Base-by-base conservation (phyloP, 2,888 invertebrate species). In the Parnassius glacialis region DNA sequence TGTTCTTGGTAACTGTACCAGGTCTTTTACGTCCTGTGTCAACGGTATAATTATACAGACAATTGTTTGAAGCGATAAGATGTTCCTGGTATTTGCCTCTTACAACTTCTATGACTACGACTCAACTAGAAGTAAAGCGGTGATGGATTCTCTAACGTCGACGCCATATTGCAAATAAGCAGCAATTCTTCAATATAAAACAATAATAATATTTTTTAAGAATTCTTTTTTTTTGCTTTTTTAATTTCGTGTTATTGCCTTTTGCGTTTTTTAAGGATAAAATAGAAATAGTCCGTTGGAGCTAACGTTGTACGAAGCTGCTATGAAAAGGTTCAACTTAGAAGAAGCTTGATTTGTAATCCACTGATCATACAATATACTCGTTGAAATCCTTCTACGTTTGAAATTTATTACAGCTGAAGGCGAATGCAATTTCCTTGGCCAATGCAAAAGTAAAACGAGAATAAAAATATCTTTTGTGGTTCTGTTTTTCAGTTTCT, bases 321-420 rank as follows among this genome's bases (percentile, higher is more conserved):
- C 25, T 25, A 44, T 44, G 44, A 12, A 45, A 12, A 55, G 10
- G 3, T 52, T 10, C 50, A 50, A 20, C 10, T 20, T 53, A 42
- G 53, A 42, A 13, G 42, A 20, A 55, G 45, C 55, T 45, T 55
- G 55, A 55, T 45, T 44, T 55, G 44, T 55, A 44, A 55, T 55
- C 44, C 25, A 55, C 45, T 20, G 44, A 20, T 45, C 55, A 44
- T 45, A 55, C 55, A 55, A 55, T 55, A 43, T 43, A 55, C 25
- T 54, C 54, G 44, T 54, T 45, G 55, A 55, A 13, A 44, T 53
- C n/a, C 52, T 16, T 13, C 25, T 13, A n/a, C 53, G 43, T 42
- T 13, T 53, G 13, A 48, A 34, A 9, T 41, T n/a, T 47, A 20
- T 3, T 48, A 12, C 11, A 48, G 47, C 10, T 47, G 9, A 12